A percentile compares a stretch with the other conserved stretches of the same genome.
These are phyloP conservation scores for Blastobasis lacticolella DNA, from an alignment of 2,888 invertebrate genomes.

Conservation along the genomic window DNA sequence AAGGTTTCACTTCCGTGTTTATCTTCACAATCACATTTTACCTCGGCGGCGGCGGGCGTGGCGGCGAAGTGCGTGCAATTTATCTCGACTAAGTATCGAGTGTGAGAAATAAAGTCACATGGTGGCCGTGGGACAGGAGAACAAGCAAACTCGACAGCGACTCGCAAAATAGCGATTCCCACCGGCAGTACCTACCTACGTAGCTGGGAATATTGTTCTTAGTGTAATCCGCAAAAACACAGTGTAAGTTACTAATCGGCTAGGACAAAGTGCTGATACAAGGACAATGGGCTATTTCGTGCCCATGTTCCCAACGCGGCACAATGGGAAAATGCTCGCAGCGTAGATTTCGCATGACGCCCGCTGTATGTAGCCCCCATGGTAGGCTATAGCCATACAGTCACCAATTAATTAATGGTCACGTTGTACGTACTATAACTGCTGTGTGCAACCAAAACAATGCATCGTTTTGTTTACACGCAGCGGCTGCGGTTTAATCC, in stretches of 20 bases:
- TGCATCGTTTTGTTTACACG: too few relatives aligned
- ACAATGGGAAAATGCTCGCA: constrained; percentile 35
- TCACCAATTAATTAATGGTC: too few relatives aligned
- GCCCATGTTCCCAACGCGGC: constrained; percentile 39
- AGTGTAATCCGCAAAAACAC: constrained; percentile 53
- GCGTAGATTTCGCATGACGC: constrained; percentile 41
- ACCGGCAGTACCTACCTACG: constrained; percentile 35
- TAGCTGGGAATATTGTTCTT: constrained; percentile 48
- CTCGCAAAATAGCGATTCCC: constrained; percentile 50
- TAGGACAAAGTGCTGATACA: constrained; percentile 44
- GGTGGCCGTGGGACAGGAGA: constrained; percentile 55
- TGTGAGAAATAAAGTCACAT: constrained; percentile 57
- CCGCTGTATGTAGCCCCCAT: constrained; percentile 1
- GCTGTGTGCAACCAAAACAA: too few relatives aligned
- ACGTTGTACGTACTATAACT: too few relatives aligned
- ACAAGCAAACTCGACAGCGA: constrained; percentile 32
- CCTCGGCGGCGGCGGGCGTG: constrained; percentile 22
- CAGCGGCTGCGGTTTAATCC: too few relatives aligned
- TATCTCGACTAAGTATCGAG: constrained; percentile 38
- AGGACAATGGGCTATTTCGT: constrained; percentile 54
- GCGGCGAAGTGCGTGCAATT: constrained; percentile 48
- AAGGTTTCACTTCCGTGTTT: constrained; percentile 26
- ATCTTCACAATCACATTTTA: constrained; percentile 27
- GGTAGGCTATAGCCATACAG: too few relatives aligned
- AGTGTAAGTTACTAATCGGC: constrained; percentile 56